A percentile compares a stretch with the other conserved stretches of the same genome.
Evolutionary conservation across 2,888 invertebrate species (phyloP).

Genomic region (Oscheius sp.): DNA sequence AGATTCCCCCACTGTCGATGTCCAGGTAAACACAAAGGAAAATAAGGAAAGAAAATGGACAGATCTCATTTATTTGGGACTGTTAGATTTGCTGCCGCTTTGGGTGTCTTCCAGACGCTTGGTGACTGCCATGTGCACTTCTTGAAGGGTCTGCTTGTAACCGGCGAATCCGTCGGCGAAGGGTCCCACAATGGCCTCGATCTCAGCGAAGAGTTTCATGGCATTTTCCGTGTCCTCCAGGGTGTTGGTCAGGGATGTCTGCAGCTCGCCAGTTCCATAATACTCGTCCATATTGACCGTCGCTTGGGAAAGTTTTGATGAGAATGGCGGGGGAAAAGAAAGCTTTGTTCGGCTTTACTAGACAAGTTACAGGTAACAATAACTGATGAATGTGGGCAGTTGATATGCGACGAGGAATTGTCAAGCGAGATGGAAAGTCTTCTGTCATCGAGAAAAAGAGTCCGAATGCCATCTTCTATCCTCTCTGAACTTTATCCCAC

Average conservation of each 20-base stretch:
- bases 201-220: neutral
- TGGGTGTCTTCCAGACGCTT: constrained; percentile 4
- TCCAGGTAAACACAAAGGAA: constrained; percentile 16
- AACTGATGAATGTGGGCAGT: constrained; percentile 64
- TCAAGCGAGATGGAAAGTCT: constrained; percentile 63
- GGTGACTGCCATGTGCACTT: neutral
- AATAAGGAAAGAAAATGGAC: too few relatives aligned
- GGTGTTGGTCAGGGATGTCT: neutral
- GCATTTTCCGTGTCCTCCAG: neutral
- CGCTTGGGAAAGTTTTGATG: neutral
- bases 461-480: constrained; percentile 71
- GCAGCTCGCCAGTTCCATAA: neutral
- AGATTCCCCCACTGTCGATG: constrained; percentile 42
- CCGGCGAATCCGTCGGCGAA: neutral
- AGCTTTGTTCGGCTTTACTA: neutral
- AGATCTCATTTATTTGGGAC: neutral
- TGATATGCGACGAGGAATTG: constrained; percentile 57
- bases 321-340: neutral
- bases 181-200: neutral
- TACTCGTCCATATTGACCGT: neutral
- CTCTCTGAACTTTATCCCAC: constrained; percentile 72
- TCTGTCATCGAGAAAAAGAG: constrained; percentile 67
- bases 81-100: neutral
- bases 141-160: neutral
- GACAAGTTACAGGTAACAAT: constrained; percentile 56